phyloP scores from a whole-genome alignment of 2,113 vertebrate species.

The Ivindomyrus marchei region DNA sequence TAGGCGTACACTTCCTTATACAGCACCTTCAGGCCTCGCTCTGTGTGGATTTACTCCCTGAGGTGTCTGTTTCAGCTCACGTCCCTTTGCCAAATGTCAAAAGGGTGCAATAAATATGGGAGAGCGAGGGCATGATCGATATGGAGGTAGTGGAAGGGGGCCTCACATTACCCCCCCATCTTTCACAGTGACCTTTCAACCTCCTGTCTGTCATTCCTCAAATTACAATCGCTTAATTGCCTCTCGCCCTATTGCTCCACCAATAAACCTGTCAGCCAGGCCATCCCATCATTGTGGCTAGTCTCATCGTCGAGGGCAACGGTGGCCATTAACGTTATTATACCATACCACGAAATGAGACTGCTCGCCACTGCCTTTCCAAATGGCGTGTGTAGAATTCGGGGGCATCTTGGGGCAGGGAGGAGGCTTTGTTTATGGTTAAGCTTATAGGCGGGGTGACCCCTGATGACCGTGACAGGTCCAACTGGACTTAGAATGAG shows the following conservation, averaged over 20 bases:
- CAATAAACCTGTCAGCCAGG: conserved; percentile 20
- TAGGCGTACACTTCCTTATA: background rate
- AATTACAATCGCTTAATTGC: conserved; percentile 10
- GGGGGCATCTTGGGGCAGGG: background rate
- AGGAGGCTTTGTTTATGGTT: background rate
- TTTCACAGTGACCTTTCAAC: conserved; percentile 17
- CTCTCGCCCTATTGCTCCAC: background rate
- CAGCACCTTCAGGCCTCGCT: background rate
- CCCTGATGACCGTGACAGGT: background rate
- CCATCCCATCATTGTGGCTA: background rate
- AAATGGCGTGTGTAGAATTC: background rate
- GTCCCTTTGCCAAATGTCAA: background rate
- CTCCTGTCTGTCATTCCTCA: background rate
- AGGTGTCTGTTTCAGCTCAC: background rate
- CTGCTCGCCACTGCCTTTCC: background rate
- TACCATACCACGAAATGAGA: background rate
- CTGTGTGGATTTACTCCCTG: background rate
- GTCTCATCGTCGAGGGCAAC: background rate
- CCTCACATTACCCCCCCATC: background rate
- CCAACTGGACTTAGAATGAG: background rate
- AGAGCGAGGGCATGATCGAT: background rate
- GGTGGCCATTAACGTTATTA: background rate
- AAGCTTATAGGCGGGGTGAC: background rate
- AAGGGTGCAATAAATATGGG: background rate
- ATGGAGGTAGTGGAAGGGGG: background rate